These are phyloP conservation scores for Cinclus mexicanus DNA, from an alignment of 2,113 vertebrate species.

Conservation along the genomic window DNA sequence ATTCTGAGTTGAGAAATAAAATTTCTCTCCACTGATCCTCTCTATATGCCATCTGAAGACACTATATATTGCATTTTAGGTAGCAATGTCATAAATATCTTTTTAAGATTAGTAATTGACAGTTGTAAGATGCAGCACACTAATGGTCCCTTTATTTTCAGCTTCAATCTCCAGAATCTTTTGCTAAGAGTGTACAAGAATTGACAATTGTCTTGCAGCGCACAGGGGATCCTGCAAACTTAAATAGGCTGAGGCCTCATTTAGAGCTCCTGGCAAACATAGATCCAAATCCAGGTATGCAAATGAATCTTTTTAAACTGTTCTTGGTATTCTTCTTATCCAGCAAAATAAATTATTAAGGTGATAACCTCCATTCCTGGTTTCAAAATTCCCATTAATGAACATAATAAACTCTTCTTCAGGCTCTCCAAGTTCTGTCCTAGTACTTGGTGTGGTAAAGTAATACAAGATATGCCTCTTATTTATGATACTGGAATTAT, in stretches of 20 bases:
- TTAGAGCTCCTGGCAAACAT: constrained; percentile 93
- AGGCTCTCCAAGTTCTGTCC: background rate
- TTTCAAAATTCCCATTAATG: background rate
- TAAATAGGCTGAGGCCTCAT: constrained; percentile 90
- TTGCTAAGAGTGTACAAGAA: constrained; percentile 96
- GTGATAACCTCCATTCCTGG: background rate
- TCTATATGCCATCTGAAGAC: constrained; percentile 76
- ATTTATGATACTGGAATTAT: background rate
- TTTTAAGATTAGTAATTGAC: background rate
- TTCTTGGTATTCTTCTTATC: background rate
- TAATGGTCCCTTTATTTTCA: constrained; percentile 56
- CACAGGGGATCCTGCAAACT: constrained; percentile 93
- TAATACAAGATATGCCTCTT: background rate
- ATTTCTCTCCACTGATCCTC: constrained; percentile 75
- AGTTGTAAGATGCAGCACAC: background rate
- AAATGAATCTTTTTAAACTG: background rate
- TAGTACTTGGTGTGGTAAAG: background rate
- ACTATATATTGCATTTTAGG: background rate
- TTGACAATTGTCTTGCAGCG: constrained; percentile 95
- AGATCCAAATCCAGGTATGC: constrained; percentile 92
- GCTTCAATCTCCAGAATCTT: constrained; percentile 96
- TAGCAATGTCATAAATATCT: background rate
- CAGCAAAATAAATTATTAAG: background rate
- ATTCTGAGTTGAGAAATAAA: constrained; percentile 78
- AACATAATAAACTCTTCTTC: background rate